Evolutionary conservation across 2,888 invertebrate genomes (phyloP), one percentile per base, ranked within the genome.

Genomic region (Euplexia lucipara): DNA sequence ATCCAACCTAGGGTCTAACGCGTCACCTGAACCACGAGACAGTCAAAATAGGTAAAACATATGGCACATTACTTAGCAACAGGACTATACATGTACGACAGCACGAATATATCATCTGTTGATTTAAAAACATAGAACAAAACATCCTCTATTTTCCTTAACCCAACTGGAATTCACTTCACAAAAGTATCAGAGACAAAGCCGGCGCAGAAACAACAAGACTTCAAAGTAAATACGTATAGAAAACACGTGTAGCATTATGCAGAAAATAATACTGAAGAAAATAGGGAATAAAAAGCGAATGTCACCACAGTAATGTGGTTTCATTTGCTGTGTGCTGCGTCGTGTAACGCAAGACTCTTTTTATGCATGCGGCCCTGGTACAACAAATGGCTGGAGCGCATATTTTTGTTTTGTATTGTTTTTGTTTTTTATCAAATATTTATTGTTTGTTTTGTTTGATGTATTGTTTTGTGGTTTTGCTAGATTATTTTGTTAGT

Each of bases 291-390:
- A 74, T 70, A 81, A 79, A 68, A 73, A 65, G 53, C 57, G 72
- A 70, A 62, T 82, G 69, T 80, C 78, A 68, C 71, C 68, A 48
- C 61, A 39, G 81, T 72, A 72, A 78, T 78, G 81, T 61, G 81
- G 83, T 83, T 80, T 78, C 78, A 82, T 81, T 77, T 75, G 65
- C 71, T 65, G 59, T 62, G 59, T 16, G 57, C 65, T 57, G 58
- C 35, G 67, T 74, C 66, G 59, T 75, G 79, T 69, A 78, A 68
- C 53, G 64, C 60, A 57, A 65, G 53, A 53, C 65, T 78, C 63
- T 65, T 78, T 78, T 70, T 66, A 78, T 78, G 64, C 56, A 71
- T 79, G 61, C 18, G 1, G 41, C 16, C 58, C 61, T 67, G 58
- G 68, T 78, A 74, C 57, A 67, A 74, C 45, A 74, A 61, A 74